A percentile compares a stretch with the other conserved stretches of the same genome.
Conservation (phyloP, 2,113 vertebrate species). For the Paralichthys olivaceus region DNA sequence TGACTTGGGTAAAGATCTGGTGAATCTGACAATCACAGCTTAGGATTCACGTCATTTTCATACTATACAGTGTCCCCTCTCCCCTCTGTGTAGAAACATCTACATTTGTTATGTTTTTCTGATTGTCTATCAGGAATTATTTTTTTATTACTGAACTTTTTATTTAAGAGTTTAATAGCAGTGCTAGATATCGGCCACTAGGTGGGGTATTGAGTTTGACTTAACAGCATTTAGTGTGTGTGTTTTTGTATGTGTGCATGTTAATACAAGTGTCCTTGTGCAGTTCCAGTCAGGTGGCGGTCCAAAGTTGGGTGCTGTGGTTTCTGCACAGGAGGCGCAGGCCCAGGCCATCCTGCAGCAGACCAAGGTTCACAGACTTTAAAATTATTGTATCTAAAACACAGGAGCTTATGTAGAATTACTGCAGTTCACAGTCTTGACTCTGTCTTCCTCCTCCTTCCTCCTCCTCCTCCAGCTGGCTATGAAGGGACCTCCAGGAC, state of each 20-base stretch:
- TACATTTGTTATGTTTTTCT: not conserved
- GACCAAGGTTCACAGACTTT: slow-evolving; percentile 83
- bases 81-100: too few relatives aligned
- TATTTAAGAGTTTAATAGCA: slow-evolving; percentile 14
- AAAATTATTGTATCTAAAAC: not conserved
- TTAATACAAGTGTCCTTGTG: slow-evolving; percentile 36
- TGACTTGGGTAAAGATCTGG: not conserved
- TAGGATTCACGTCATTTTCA: slow-evolving; percentile 5
- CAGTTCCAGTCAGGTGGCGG: slow-evolving; percentile 95
- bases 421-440: not conserved
- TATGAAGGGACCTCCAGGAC: slow-evolving; percentile 91
- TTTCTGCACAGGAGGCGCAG: slow-evolving; percentile 95
- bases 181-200: slow-evolving; percentile 43
- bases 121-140: not conserved
- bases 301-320: slow-evolving; percentile 84
- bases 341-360: slow-evolving; percentile 97
- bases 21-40: not conserved
- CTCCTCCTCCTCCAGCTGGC: slow-evolving; percentile 84
- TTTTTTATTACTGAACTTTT: not conserved
- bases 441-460: not conserved
- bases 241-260: slow-evolving; percentile 20
- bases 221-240: slow-evolving; percentile 9
- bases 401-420: not conserved
- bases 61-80: not conserved
- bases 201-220: slow-evolving; percentile 57